A percentile compares a stretch with the other conserved stretches of the same genome.
phyloP scores from a whole-genome alignment of 53 echinoderm and acorn worm genomes.

The Mesocentrotus franciscanus region DNA sequence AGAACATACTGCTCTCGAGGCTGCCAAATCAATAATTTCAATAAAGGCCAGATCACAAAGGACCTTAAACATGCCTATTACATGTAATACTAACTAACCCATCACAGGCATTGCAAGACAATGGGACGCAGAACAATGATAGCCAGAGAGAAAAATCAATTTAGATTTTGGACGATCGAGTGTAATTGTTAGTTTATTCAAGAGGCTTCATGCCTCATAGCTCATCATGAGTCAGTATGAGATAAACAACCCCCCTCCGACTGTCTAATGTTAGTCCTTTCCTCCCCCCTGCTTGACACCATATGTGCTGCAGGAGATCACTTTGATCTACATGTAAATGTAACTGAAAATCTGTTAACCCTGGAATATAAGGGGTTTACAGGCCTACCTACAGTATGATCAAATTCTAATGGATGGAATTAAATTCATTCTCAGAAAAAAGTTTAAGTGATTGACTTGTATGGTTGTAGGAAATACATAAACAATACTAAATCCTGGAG shows the following conservation, averaged over 20 bases:
- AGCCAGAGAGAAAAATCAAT: slow-evolving; percentile 33
- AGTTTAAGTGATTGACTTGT: too few relatives aligned
- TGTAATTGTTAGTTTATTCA: not conserved
- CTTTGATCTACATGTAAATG: too few relatives aligned
- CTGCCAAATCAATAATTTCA: slow-evolving; percentile 15
- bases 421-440: too few relatives aligned
- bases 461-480: too few relatives aligned
- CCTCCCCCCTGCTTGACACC: not conserved
- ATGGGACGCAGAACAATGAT: not conserved
- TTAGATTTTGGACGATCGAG: not conserved
- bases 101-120: not conserved
- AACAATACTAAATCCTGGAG: too few relatives aligned
- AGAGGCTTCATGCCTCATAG: slow-evolving; percentile 10
- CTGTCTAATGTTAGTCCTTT: not conserved
- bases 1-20: not conserved
- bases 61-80: slow-evolving; percentile 42
- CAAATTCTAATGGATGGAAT: too few relatives aligned
- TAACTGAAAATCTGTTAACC: too few relatives aligned
- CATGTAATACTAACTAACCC: slow-evolving; percentile 40
- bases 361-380: too few relatives aligned
- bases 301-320: too few relatives aligned
- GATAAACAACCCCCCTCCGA: slow-evolving; percentile 28
- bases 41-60: slow-evolving; percentile 25
- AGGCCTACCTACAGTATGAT: too few relatives aligned
- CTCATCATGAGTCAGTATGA: not conserved